phyloP scores from a whole-genome alignment of 2,797 vertebrate genomes.

The Sebastes nivosus region DNA sequence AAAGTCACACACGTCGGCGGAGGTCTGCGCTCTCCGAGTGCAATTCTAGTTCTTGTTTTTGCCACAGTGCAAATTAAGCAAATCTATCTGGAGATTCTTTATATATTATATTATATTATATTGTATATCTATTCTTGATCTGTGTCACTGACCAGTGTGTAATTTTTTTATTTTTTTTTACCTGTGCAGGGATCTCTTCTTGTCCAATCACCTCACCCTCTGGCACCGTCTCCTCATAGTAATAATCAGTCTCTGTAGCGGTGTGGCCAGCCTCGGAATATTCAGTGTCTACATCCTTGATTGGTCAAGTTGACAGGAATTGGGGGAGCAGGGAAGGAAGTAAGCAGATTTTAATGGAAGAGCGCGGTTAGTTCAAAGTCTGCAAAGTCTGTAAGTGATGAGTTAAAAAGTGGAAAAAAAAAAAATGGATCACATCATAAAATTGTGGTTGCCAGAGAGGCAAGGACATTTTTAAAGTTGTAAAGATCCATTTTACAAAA shows the following conservation, averaged over 20 bases:
- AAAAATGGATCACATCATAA: conserved; percentile 68
- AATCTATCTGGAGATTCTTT: background rate
- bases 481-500: conserved; percentile 66
- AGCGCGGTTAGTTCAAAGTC: conserved; percentile 80
- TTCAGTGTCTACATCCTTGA: conserved; percentile 86
- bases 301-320: conserved; percentile 79
- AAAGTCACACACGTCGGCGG: too few relatives aligned
- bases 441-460: conserved; percentile 61
- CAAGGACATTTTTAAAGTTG: conserved; percentile 64
- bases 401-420: conserved; percentile 68
- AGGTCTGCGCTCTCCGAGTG: too few relatives aligned
- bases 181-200: conserved; percentile 77
- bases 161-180: conserved; percentile 66
- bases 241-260: conserved; percentile 85
- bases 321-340: conserved; percentile 75
- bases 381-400: conserved; percentile 57
- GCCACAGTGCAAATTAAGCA: background rate
- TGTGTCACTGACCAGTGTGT: conserved; percentile 45
- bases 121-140: background rate
- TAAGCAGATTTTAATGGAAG: conserved; percentile 83
- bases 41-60: background rate
- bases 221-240: conserved; percentile 83
- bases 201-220: conserved; percentile 83
- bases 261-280: conserved; percentile 85
- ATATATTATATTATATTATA: too few relatives aligned